Evolutionary conservation across 2,113 vertebrate genomes (phyloP).

Genomic region (Xiphorhynchus elegans): DNA sequence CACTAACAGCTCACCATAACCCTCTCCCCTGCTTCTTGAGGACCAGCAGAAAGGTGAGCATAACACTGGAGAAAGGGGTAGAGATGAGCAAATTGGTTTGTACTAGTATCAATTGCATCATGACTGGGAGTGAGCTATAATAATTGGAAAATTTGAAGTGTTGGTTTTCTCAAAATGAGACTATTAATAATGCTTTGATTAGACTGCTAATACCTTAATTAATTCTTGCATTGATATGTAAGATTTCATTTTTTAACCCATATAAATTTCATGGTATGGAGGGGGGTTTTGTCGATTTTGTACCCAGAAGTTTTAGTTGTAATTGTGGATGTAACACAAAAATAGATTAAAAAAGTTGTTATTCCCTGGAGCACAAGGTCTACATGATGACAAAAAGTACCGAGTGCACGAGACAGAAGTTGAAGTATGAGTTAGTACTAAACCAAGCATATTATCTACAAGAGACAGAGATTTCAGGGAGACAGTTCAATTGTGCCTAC

Average conservation of each 20-base stretch:
- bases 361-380: background rate
- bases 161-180: background rate
- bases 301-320: background rate
- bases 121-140: background rate
- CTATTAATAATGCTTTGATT: background rate
- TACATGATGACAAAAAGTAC: background rate
- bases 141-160: background rate
- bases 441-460: background rate
- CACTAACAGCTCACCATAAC: background rate
- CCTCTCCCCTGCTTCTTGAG: background rate
- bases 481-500: background rate
- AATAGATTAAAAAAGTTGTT: background rate
- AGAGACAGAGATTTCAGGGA: conserved; percentile 5
- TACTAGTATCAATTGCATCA: background rate
- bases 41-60: background rate
- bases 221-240: background rate
- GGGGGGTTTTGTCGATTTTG: background rate
- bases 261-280: background rate
- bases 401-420: background rate
- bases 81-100: background rate
- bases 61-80: background rate
- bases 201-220: background rate
- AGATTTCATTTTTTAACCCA: background rate
- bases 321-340: background rate
- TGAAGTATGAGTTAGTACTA: background rate